These are phyloP conservation scores for Stenurella melanura DNA, from an alignment of 2,888 invertebrate species.

Conservation along the genomic window DNA sequence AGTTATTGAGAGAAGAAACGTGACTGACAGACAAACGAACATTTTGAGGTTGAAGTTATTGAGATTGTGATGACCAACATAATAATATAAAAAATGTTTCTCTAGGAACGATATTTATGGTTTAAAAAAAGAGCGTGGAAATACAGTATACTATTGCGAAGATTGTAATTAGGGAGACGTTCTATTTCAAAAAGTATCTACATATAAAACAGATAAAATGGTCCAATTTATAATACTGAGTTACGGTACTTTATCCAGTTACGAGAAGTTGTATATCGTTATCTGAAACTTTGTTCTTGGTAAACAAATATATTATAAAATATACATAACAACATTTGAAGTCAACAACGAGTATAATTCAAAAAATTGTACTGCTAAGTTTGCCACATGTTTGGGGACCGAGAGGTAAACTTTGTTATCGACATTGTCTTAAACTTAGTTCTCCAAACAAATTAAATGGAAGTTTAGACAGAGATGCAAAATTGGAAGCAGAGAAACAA, in stretches of 20 bases:
- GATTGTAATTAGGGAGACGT: neutral
- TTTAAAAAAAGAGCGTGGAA: too few relatives aligned
- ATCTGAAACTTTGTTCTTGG: constrained; percentile 1
- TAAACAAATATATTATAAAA: constrained; percentile 30
- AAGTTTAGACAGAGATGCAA: neutral
- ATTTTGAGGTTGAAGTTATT: too few relatives aligned
- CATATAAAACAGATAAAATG: neutral
- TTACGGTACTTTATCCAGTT: constrained; percentile 11
- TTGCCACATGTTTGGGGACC: constrained; percentile 5
- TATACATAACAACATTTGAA: constrained; percentile 17
- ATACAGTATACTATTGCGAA: too few relatives aligned
- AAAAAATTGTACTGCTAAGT: constrained; percentile 11
- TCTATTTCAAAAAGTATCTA: neutral
- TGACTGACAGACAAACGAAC: too few relatives aligned
- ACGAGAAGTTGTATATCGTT: constrained; percentile 13
- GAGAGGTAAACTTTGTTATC: constrained; percentile 8
- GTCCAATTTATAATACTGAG: constrained; percentile 1
- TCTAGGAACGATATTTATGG: too few relatives aligned
- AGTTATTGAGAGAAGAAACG: too few relatives aligned
- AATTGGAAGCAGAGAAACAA: neutral
- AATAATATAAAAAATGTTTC: too few relatives aligned
- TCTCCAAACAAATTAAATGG: constrained; percentile 13
- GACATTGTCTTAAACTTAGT: constrained; percentile 8
- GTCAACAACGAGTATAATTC: constrained; percentile 28
- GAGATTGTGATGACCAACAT: too few relatives aligned